Evolutionary conservation across 2,797 vertebrate species (phyloP), one percentile per base, ranked within the genome.

Genomic region (Paguma larvata): DNA sequence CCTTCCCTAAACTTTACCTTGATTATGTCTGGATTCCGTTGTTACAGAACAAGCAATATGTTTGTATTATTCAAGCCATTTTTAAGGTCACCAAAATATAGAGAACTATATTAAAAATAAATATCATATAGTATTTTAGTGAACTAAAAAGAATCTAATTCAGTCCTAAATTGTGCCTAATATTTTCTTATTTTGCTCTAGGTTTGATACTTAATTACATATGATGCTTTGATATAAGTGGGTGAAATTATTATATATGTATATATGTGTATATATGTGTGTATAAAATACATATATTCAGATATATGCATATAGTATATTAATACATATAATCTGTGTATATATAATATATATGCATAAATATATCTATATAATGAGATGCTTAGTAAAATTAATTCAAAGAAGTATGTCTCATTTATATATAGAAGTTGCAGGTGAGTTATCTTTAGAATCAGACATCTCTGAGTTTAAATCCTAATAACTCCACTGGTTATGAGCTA

Each of bases 91-190:
- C 38, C 38, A 75, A 87, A 77, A 72, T 85, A 62, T 13, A 59
- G n/a, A 95, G 27, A 77, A 65, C 5, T 16, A n/a, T 34, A 41
- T 89, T 82, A 46, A 83, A 94, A 83, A 80, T 65, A 91, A 90
- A 77, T 34, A 78, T 41, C 4, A 18, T 56, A 5, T 16, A 56
- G 2, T 72, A 19, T 93, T 88, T 87, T 68, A 84, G 72, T 92
- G 46, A 95, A 63, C 16, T 32, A 34, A 67, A 30, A 70, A 73
- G 25, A 68, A 67, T 70, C 1, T 77, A 12, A 34, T 85, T 95
- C 12, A 65, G 1, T 85, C 11, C 12, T 85, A 30, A 79, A 56
- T 32, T 65, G 1, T 80, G 48, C 1, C 9, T 85, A 46, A 6
- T n/a, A 48, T 70, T 62, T 72, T 5, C 56, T 86, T 89, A 63